A percentile compares a stretch with the other conserved stretches of the same genome.
These are phyloP conservation scores for Callionymus lyra DNA, from an alignment of 2,113 vertebrate genomes.

Conservation along the genomic window DNA sequence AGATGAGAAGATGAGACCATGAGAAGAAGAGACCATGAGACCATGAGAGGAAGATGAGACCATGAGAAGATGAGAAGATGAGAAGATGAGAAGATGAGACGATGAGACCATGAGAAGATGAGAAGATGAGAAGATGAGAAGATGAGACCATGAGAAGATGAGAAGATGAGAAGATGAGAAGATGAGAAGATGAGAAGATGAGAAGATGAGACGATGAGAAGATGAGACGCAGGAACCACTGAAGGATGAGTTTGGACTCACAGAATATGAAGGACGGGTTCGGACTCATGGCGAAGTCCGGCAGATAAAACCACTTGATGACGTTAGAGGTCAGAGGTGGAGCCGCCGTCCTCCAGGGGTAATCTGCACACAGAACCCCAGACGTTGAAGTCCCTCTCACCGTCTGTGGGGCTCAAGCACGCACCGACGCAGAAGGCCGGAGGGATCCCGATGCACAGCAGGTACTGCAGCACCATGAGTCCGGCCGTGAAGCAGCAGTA, in stretches of 20 bases:
- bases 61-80: too few species aligned
- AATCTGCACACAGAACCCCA: conserved; percentile 47
- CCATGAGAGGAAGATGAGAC: not conserved
- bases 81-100: not conserved
- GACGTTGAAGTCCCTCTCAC: not conserved
- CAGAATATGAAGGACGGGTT: conserved; percentile 67
- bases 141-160: not conserved
- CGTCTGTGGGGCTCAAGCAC: not conserved
- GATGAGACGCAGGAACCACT: not conserved
- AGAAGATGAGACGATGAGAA: too few species aligned
- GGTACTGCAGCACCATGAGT: conserved; percentile 64
- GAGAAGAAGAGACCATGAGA: conserved; percentile 1
- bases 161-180: not conserved
- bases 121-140: conserved; percentile 3
- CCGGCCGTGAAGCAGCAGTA: conserved; percentile 71
- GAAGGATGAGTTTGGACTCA: conserved; percentile 34
- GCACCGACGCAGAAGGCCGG: conserved; percentile 67
- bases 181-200: not conserved
- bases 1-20: too few species aligned
- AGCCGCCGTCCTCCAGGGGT: conserved; percentile 64
- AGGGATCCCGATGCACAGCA: conserved; percentile 68
- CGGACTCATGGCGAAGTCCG: conserved; percentile 67
- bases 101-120: too few species aligned
- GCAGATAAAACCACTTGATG: conserved; percentile 72
- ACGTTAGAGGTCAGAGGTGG: conserved; percentile 62